A percentile compares a stretch with the other conserved stretches of the same genome.
Evolutionary conservation across 1,140 invertebrate species (phyloP).

Genomic region (Brachionus calyciflorus): DNA sequence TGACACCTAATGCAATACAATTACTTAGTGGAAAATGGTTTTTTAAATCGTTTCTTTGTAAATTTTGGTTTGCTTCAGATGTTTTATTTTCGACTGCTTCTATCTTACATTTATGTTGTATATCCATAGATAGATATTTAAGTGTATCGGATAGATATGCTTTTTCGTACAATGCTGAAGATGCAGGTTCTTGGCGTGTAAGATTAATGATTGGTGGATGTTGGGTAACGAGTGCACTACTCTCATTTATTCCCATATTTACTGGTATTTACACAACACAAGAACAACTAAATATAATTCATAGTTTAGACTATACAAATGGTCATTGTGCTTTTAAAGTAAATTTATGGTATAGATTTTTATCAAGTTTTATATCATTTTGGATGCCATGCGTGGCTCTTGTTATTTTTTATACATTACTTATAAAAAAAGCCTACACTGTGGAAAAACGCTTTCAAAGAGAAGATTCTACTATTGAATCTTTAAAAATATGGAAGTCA

Average conservation of each 20-base stretch:
- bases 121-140: slow-evolving; percentile 78
- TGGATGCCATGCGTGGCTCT: slow-evolving; percentile 94
- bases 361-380: slow-evolving; percentile 88
- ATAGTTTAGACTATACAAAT: slow-evolving; percentile 62
- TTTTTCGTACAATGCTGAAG: background rate
- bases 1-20: slow-evolving; percentile 82
- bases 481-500: slow-evolving; percentile 66
- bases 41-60: slow-evolving; percentile 81
- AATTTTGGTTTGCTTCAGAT: slow-evolving; percentile 90
- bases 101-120: slow-evolving; percentile 88
- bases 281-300: slow-evolving; percentile 68
- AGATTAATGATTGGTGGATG: slow-evolving; percentile 55
- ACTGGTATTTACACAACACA: slow-evolving; percentile 60
- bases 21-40: slow-evolving; percentile 68
- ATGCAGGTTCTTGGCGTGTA: slow-evolving; percentile 49
- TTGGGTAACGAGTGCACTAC: slow-evolving; percentile 58
- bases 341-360: slow-evolving; percentile 80
- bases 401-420: slow-evolving; percentile 75
- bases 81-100: slow-evolving; percentile 91
- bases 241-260: slow-evolving; percentile 61
- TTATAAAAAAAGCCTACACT: slow-evolving; percentile 37
- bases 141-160: slow-evolving; percentile 7
- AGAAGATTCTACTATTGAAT: too few relatives aligned
- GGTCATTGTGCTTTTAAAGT: slow-evolving; percentile 82
- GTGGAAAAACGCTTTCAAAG: too few relatives aligned